Conservation (phyloP, 2,113 vertebrate genomes). For the Neogale vison region DNA sequence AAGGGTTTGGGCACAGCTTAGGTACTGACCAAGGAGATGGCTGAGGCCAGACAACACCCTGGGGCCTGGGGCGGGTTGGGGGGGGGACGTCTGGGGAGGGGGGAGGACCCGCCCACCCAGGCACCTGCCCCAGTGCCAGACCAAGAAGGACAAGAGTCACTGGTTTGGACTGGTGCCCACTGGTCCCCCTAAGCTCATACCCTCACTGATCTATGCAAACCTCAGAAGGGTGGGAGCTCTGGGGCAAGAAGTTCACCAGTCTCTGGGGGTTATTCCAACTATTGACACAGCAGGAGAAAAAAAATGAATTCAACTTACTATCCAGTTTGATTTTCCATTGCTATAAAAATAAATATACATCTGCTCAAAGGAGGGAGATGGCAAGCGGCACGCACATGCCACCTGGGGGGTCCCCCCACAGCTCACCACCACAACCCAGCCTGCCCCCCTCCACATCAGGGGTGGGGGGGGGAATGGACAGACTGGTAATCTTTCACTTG, state of each 20-base stretch:
- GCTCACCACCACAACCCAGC: slow-evolving; percentile 24
- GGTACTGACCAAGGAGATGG: slow-evolving; percentile 16
- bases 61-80: not conserved
- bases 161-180: slow-evolving; percentile 22
- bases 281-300: slow-evolving; percentile 68
- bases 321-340: slow-evolving; percentile 79
- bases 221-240: slow-evolving; percentile 49
- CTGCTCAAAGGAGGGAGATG: slow-evolving; percentile 67
- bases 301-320: slow-evolving; percentile 78
- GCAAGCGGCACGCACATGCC: slow-evolving; percentile 57
- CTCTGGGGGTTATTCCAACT: slow-evolving; percentile 73
- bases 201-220: slow-evolving; percentile 42
- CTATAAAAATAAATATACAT: slow-evolving; percentile 80
- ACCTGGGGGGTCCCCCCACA: slow-evolving; percentile 63
- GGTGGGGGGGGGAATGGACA: not conserved
- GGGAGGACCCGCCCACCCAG: not conserved
- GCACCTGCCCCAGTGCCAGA: slow-evolving; percentile 30
- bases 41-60: not conserved
- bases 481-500: slow-evolving; percentile 59
- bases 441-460: not conserved
- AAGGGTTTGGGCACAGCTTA: slow-evolving; percentile 34
- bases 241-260: slow-evolving; percentile 69
- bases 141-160: slow-evolving; percentile 21
- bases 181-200: slow-evolving; percentile 7
- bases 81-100: not conserved